Evolutionary conservation across 2,797 vertebrate species (phyloP), one percentile per base, ranked within the genome.

Genomic region (Malacoctenus gilli): DNA sequence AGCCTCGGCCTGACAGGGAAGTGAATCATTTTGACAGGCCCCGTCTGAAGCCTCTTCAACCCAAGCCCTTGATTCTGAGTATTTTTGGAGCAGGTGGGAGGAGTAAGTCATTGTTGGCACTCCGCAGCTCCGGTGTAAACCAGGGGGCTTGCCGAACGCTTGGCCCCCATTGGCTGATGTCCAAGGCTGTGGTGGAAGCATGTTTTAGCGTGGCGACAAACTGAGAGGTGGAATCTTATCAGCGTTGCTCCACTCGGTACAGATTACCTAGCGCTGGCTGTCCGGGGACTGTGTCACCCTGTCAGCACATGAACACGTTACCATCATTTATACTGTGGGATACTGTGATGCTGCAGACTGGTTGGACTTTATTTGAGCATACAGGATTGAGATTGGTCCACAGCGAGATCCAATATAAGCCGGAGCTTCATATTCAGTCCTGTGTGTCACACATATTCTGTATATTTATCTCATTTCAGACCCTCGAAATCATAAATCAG

Each of bases 21-120:
- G 90, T 92, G 92, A 93, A 92, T 92, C 91, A 92, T 89, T 89
- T 89, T 92, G 91, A 92, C 90, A 91, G 90, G 76, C 83, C 64
- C 86, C 72, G 84, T 91, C 90, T 90, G 87, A 89, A 91, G 86
- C 77, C 82, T 90, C 91, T 88, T 85, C 84, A 89, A 80, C 82
- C 82, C 86, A 82, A 87, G 84, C 88, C 87, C 85, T 85, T 80
- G 87, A 90, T 89, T 91, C 75, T 47, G 85, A 87, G 89, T 91
- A 90, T 90, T 91, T 92, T 90, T 82, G 86, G 90, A 86, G 56
- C 80, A 77, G 35, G 64, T 68, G 83, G 88, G 86, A 77, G 88
- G 85, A 90, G 85, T 85, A 83, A 83, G 85, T 84, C 79, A 83
- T 90, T 84, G 86, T 86, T 79, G 67, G 80, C 72, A 80, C 71